Percentiles rank a stretch among this genome's conserved stretches.
These are phyloP conservation scores for Chloroceryle inda DNA, from an alignment of 2,797 vertebrate genomes.

Conservation along the genomic window DNA sequence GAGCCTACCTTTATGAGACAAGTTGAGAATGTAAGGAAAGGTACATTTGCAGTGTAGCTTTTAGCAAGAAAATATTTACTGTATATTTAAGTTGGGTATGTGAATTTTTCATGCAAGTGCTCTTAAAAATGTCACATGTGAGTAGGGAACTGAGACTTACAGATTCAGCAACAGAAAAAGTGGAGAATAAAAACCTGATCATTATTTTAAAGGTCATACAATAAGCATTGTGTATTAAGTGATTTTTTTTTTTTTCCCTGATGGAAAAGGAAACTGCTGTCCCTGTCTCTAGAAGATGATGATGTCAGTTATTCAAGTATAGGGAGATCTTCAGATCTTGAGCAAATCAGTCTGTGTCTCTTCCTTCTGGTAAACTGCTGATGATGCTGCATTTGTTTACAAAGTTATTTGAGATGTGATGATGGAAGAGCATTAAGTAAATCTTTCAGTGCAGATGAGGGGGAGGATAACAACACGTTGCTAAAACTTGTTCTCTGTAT, in stretches of 20 bases:
- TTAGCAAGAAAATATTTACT: neutral
- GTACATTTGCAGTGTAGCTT: neutral
- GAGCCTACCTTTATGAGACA: neutral
- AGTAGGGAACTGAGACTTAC: neutral
- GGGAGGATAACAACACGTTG: neutral
- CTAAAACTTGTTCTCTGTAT: neutral
- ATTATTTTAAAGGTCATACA: accelerated
- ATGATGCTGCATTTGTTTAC: neutral
- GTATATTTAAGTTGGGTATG: accelerated
- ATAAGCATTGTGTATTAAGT: neutral
- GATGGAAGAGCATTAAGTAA: neutral
- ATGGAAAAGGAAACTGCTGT: neutral
- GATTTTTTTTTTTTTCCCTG: neutral
- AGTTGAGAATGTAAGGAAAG: neutral
- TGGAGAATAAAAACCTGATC: neutral
- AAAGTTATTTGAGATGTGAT: neutral
- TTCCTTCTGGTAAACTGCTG: neutral
- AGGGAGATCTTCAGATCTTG: neutral
- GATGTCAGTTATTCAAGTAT: neutral
- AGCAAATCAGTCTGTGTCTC: neutral
- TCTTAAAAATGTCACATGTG: neutral
- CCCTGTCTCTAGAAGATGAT: neutral
- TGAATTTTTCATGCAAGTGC: neutral
- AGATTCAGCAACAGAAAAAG: neutral
- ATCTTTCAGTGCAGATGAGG: neutral